Conservation (phyloP, 2,888 invertebrate genomes). For the Amiota mariae region DNA sequence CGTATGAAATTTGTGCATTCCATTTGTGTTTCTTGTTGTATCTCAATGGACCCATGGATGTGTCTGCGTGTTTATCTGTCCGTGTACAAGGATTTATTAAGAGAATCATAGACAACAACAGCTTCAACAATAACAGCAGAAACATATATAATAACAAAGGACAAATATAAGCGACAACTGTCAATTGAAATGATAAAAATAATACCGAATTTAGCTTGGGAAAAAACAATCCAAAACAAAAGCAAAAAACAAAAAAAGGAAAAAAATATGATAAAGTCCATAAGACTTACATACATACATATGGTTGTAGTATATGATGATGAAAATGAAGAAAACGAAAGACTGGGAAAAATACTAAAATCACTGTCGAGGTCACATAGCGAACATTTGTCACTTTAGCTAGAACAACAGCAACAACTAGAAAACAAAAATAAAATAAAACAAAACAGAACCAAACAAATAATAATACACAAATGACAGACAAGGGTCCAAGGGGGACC, state of each 20-base stretch:
- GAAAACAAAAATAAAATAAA: neutral
- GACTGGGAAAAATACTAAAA: neutral
- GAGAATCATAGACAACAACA: neutral
- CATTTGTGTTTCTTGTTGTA: conserved; percentile 15
- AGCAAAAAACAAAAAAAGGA: neutral
- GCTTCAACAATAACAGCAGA: neutral
- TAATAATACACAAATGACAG: neutral
- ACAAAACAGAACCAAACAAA: neutral
- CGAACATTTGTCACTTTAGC: conserved; percentile 28
- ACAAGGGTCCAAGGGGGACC: neutral
- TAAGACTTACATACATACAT: too few relatives aligned
- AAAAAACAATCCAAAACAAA: neutral
- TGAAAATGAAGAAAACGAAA: neutral
- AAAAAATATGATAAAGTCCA: neutral
- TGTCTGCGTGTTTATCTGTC: conserved; percentile 37
- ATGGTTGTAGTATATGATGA: neutral
- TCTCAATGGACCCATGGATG: conserved; percentile 17
- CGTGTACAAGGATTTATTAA: conserved; percentile 54
- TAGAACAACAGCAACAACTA: conserved; percentile 8
- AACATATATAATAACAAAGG: conserved; percentile 7
- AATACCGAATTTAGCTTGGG: neutral
- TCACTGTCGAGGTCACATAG: conserved; percentile 24
- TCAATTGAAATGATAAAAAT: conserved; percentile 30
- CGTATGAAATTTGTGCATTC: conserved; percentile 22
- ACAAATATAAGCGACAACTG: conserved; percentile 27